phyloP scores from a whole-genome alignment of 2,888 invertebrate species.

The Teleogryllus oceanicus region DNA sequence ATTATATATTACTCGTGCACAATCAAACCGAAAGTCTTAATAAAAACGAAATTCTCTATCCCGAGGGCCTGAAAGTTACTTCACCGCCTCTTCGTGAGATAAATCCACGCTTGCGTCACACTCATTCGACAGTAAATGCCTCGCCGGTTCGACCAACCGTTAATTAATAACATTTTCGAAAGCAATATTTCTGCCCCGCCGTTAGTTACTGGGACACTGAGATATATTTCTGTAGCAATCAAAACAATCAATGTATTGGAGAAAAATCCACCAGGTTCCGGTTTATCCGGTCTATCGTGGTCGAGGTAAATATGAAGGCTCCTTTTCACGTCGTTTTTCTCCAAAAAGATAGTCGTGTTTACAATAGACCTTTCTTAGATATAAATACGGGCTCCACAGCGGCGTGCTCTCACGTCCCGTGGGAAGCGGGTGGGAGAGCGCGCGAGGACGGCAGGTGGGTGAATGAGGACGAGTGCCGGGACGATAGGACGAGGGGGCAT shows the following conservation, averaged over 20 bases:
- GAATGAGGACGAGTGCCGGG: too few relatives aligned
- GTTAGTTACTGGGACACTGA: neutral
- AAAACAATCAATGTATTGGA: neutral
- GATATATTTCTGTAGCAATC: neutral
- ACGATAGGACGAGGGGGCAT: too few relatives aligned
- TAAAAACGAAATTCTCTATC: neutral
- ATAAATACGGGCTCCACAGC: too few relatives aligned
- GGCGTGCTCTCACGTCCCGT: too few relatives aligned
- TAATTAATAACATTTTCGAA: neutral
- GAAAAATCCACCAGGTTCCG: neutral
- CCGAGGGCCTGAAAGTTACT: neutral
- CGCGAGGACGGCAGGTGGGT: too few relatives aligned
- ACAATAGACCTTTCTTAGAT: too few relatives aligned
- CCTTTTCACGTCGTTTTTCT: too few relatives aligned
- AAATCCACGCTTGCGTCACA: neutral
- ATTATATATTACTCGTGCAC: neutral
- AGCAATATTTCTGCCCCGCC: neutral
- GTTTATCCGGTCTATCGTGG: neutral
- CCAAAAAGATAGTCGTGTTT: too few relatives aligned
- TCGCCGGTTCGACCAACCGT: neutral
- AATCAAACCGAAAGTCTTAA: neutral
- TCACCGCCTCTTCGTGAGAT: neutral
- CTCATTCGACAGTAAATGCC: neutral
- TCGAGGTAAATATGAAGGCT: neutral
- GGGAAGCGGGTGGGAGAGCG: too few relatives aligned